Evolutionary conservation across 2,797 vertebrate species (phyloP), one percentile per base, ranked within the genome.

Genomic region (Gadopsis bispinosus): DNA sequence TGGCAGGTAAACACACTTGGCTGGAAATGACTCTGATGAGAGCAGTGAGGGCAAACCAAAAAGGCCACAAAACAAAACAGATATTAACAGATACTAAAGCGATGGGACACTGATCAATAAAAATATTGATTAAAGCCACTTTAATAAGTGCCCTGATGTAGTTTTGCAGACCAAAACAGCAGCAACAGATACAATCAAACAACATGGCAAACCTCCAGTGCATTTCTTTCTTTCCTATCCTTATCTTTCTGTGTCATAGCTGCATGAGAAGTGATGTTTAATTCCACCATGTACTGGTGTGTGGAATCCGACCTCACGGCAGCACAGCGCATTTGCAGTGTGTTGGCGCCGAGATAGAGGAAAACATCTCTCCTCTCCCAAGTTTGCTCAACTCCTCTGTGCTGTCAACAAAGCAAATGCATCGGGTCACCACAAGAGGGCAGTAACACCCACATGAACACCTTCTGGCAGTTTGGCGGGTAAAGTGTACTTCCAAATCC

Each of bases 391-490:
- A 67, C 45, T 50, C 26, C 31, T 78, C 17, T 41, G 43, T 71
- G 63, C 56, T 77, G 73, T 75, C 29, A 55, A 58, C 26, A 78
- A 66, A 76, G 60, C 65, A 54, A 50, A 47, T 71, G 81, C 80
- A 75, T 17, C 39, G 71, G 82, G 89, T 93, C 87, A 86, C 92
- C 93, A 81, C 74, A 77, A 92, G 95, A 92, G 90, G 92, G 93
- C 86, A 59, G 56, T 79, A 74, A 68, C 79, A 60, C 58, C 87
- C 73, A 66, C 77, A 53, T 53, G 33, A 69, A 29, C 65, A 48
- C 73, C 85, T 79, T 54, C 73, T 85, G 83, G 81, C 85, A 85
- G 86, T 90, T 88, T 87, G 88, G 87, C 78, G 76, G 87, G 87
- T 87, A 89, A 91, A 90, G 77, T 90, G 84, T 78, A 74, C 90